Evolutionary conservation across 2,113 vertebrate species (phyloP).

Genomic region (Geothlypis trichas): DNA sequence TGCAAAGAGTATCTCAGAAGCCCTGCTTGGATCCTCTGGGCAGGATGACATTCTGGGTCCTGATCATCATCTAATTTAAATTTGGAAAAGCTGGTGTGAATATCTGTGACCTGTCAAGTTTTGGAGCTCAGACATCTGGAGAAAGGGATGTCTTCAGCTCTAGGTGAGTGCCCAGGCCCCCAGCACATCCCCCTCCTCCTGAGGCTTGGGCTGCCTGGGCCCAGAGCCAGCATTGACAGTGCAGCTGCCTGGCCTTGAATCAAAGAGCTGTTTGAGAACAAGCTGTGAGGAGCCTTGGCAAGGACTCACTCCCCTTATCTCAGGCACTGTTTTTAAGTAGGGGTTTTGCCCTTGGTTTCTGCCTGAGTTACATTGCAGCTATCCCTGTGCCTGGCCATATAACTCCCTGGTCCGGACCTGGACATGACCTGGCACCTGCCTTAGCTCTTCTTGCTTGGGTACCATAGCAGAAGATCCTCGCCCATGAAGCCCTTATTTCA

Average conservation of each 20-base stretch:
- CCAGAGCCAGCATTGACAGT: conserved; percentile 9
- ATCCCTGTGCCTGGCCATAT: neutral
- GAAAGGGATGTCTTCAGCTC: neutral
- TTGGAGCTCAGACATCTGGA: neutral
- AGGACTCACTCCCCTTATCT: neutral
- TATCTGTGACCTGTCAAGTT: rapidly evolving
- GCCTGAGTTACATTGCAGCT: neutral
- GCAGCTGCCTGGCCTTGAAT: conserved; percentile 55
- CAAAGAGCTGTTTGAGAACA: conserved; percentile 52
- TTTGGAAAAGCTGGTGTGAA: neutral
- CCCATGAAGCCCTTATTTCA: neutral
- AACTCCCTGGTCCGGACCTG: neutral
- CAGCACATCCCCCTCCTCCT: neutral
- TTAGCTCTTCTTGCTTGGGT: neutral
- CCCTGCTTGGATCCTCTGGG: neutral
- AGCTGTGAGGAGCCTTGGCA: neutral
- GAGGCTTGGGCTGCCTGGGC: conserved; percentile 3
- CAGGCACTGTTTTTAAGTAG: neutral
- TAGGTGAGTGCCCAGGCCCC: neutral
- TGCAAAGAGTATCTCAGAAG: neutral
- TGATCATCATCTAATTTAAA: neutral
- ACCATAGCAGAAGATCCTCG: neutral
- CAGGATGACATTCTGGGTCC: neutral
- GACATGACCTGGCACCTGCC: neutral
- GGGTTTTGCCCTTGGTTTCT: neutral